These are phyloP conservation scores for Origma solitaria DNA, from an alignment of 2,113 vertebrate genomes.

Conservation along the genomic window DNA sequence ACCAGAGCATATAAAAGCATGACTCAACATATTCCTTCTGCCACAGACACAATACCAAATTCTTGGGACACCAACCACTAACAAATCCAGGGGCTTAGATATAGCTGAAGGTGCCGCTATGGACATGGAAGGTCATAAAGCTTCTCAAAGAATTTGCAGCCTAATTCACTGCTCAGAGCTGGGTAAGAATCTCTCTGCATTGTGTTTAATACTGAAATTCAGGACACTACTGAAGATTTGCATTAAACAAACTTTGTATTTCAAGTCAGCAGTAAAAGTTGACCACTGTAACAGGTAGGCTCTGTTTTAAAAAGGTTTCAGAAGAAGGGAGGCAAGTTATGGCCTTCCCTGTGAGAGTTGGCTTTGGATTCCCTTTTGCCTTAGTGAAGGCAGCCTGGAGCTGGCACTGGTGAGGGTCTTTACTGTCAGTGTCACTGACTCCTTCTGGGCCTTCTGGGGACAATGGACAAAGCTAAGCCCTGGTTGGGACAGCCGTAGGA, in stretches of 20 bases:
- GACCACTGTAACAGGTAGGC: neutral
- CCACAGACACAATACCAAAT: neutral
- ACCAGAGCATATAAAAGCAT: neutral
- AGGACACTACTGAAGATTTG: neutral
- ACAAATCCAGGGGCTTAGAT: neutral
- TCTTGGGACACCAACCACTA: neutral
- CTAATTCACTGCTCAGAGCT: neutral
- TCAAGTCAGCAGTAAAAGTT: neutral
- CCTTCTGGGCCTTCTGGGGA: neutral
- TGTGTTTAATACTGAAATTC: neutral
- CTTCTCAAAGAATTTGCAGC: neutral
- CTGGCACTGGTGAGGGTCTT: neutral
- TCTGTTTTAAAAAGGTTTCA: neutral
- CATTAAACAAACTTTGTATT: neutral
- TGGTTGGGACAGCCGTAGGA: neutral
- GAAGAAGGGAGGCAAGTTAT: neutral
- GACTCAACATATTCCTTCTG: neutral
- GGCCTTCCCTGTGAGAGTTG: neutral
- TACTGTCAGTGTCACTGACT: neutral
- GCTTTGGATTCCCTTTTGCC: neutral
- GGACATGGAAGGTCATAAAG: neutral
- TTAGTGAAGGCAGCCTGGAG: neutral
- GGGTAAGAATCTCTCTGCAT: neutral
- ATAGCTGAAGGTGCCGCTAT: neutral
- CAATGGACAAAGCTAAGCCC: neutral